These are phyloP conservation scores for Dendrolimus kikuchii DNA, from an alignment of 1,140 invertebrate species.

Conservation along the genomic window DNA sequence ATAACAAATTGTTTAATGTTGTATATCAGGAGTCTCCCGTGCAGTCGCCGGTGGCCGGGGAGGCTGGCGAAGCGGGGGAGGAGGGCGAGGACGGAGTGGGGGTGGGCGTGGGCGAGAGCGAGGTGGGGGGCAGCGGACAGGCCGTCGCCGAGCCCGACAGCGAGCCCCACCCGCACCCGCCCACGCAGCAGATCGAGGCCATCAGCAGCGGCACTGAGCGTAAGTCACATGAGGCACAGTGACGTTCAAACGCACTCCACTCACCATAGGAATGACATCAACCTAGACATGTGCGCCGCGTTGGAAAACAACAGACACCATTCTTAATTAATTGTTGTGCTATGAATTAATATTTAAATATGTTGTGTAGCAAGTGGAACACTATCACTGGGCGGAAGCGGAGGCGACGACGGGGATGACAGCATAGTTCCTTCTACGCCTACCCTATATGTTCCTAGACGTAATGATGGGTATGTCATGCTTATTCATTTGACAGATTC, in stretches of 20 bases:
- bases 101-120: conserved; percentile 40
- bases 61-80: conserved; percentile 44
- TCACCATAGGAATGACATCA: too few relatives aligned
- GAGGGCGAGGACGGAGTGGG: conserved; percentile 39
- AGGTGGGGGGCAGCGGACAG: conserved; percentile 36
- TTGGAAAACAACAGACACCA: too few relatives aligned
- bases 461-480: conserved; percentile 80
- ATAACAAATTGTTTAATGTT: neutral
- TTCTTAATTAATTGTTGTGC: too few relatives aligned
- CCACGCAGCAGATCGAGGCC: conserved; percentile 70
- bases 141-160: conserved; percentile 39
- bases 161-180: conserved; percentile 47
- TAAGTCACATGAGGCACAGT: conserved; percentile 20
- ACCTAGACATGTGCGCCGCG: too few relatives aligned
- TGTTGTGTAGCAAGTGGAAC: conserved; percentile 46
- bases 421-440: conserved; percentile 93
- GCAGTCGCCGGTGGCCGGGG: conserved; percentile 69
- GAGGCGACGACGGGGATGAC: conserved; percentile 84
- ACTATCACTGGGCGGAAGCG: conserved; percentile 49
- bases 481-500: too few relatives aligned
- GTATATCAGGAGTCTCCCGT: conserved; percentile 46
- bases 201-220: conserved; percentile 73
- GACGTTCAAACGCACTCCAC: too few relatives aligned
- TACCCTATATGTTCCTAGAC: conserved; percentile 86
- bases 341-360: conserved; percentile 4